Conservation (phyloP, 2,888 invertebrate genomes). For the Nematopogon swammerdamellus region DNA sequence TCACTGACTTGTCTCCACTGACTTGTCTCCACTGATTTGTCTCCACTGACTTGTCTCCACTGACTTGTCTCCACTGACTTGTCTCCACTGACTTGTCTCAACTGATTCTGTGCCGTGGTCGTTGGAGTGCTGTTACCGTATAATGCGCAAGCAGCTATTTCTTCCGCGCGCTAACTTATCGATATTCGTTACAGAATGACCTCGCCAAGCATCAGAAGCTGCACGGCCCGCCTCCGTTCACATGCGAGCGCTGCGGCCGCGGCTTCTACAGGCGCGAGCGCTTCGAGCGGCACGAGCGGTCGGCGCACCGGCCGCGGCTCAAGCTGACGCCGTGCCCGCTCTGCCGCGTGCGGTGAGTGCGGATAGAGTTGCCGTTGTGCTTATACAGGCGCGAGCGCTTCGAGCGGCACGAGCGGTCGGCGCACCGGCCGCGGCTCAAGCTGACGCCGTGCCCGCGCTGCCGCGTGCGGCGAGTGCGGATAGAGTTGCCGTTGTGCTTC, state of each 20-base stretch:
- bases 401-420: constrained; percentile 14
- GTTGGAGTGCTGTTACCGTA: no score
- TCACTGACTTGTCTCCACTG: no score
- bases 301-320: constrained; percentile 14
- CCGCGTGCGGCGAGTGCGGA: constrained; percentile 20
- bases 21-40: no score
- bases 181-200: no score
- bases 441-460: constrained; percentile 23
- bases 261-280: constrained; percentile 20
- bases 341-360: constrained; percentile 24
- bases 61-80: no score
- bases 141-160: no score
- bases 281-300: constrained; percentile 15
- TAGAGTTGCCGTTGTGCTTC: no score
- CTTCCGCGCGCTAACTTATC: no score
- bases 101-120: no score
- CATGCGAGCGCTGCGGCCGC: constrained; percentile 22
- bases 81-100: no score
- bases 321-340: constrained; percentile 20
- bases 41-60: no score
- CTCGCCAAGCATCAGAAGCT: constrained; percentile 22
- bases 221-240: constrained; percentile 22
- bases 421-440: constrained; percentile 16
- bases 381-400: constrained; percentile 20
- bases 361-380: no score